phyloP scores from a whole-genome alignment of 1,140 invertebrate species.

The Acromyrmex echinatior region DNA sequence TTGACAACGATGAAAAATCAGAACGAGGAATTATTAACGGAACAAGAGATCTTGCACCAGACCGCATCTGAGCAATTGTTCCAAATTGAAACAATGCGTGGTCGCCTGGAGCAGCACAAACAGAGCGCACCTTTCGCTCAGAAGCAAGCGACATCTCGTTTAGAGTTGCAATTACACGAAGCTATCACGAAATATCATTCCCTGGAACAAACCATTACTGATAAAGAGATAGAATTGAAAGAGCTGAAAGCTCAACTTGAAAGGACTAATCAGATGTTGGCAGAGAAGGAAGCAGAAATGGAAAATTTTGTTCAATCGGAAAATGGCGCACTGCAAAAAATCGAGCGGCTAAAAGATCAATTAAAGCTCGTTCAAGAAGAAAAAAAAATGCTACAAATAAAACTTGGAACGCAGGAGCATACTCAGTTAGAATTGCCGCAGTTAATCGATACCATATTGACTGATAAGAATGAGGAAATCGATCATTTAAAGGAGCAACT shows the following conservation, averaged over 20 bases:
- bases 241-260: conserved; percentile 85
- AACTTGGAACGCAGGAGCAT: conserved; percentile 80
- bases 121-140: conserved; percentile 91
- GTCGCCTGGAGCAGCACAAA: conserved; percentile 92
- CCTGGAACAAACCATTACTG: conserved; percentile 79
- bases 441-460: conserved; percentile 89
- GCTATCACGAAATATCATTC: conserved; percentile 80
- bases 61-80: conserved; percentile 93
- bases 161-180: conserved; percentile 90
- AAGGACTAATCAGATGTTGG: conserved; percentile 83
- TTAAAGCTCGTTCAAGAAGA: conserved; percentile 87
- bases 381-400: conserved; percentile 86
- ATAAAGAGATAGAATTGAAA: conserved; percentile 83
- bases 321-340: conserved; percentile 86
- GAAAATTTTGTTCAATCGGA: conserved; percentile 84
- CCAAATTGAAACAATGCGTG: conserved; percentile 92
- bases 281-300: conserved; percentile 88
- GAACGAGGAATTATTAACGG: conserved; percentile 92
- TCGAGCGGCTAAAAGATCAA: conserved; percentile 85
- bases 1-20: conserved; percentile 87
- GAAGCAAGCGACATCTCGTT: conserved; percentile 89
- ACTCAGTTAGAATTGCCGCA: conserved; percentile 85
- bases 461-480: conserved; percentile 90
- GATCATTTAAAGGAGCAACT: conserved; percentile 88
- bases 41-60: conserved; percentile 93